These are phyloP conservation scores for Opisthograptis luteolata DNA, from an alignment of 2,888 invertebrate species.

Conservation along the genomic window DNA sequence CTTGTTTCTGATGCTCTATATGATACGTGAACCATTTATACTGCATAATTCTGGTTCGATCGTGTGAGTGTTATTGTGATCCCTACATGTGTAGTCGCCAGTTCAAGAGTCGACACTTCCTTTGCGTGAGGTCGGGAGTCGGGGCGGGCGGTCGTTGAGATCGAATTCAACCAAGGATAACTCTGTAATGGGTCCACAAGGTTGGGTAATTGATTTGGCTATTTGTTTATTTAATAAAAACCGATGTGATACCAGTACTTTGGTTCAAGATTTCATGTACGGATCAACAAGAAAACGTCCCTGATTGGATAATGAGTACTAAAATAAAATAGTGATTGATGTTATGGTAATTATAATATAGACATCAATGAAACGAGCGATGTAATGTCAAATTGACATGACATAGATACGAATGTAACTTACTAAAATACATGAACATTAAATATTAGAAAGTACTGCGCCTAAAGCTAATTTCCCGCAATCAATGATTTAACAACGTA, in stretches of 20 bases:
- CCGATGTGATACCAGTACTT: background rate
- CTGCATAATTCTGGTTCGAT: conserved; percentile 38
- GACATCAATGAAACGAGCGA: background rate
- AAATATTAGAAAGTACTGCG: conserved; percentile 3
- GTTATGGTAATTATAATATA: too few relatives aligned
- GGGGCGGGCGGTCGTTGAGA: conserved; percentile 46
- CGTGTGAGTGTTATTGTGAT: conserved; percentile 27
- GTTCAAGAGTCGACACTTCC: conserved; percentile 33
- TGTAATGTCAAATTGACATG: background rate
- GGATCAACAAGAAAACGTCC: background rate
- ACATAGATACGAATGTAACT: too few relatives aligned
- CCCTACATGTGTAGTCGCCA: conserved; percentile 42
- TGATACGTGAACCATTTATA: conserved; percentile 2
- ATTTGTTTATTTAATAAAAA: conserved; percentile 12
- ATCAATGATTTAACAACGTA: background rate
- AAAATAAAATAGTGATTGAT: too few relatives aligned
- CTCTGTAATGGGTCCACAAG: conserved; percentile 59
- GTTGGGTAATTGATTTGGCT: conserved; percentile 48
- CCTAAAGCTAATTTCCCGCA: background rate
- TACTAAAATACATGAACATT: too few relatives aligned
- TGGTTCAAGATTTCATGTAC: background rate
- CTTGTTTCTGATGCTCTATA: conserved; percentile 27
- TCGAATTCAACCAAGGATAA: conserved; percentile 63
- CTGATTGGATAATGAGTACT: too few relatives aligned
- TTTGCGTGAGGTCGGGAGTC: conserved; percentile 42